Conservation (phyloP, 2,113 vertebrate species). For the Psophia crepitans region DNA sequence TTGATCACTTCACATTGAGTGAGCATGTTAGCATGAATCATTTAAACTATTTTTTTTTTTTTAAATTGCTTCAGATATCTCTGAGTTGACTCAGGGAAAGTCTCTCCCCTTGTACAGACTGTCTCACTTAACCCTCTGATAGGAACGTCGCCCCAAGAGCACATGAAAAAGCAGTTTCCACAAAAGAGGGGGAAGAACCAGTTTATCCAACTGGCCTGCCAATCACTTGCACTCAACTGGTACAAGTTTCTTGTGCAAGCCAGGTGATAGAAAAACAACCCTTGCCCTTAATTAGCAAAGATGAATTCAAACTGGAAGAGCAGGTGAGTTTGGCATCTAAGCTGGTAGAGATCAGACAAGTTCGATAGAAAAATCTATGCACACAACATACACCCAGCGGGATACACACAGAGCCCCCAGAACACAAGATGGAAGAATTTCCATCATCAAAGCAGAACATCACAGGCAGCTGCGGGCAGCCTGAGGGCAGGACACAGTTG, state of each 20-base stretch:
- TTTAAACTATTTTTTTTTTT: not conserved
- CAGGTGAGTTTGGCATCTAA: slow-evolving; percentile 31
- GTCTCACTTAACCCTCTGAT: not conserved
- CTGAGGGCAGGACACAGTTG: slow-evolving; percentile 67
- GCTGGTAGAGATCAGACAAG: slow-evolving; percentile 47
- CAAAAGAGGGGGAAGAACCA: not conserved
- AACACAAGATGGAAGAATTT: slow-evolving; percentile 63
- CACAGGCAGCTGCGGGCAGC: slow-evolving; percentile 51
- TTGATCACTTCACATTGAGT: not conserved
- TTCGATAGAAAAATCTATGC: slow-evolving; percentile 53
- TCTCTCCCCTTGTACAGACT: not conserved
- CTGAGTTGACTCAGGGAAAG: not conserved
- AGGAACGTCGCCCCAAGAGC: not conserved
- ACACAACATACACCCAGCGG: slow-evolving; percentile 25
- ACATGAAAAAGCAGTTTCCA: not conserved
- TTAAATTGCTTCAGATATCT: not conserved
- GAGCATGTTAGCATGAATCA: not conserved
- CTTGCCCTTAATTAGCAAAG: slow-evolving; percentile 16
- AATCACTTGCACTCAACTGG: not conserved
- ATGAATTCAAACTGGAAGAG: not conserved
- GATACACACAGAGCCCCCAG: slow-evolving; percentile 31
- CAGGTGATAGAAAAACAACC: not conserved
- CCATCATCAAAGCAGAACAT: slow-evolving; percentile 64
- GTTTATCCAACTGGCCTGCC: not conserved
- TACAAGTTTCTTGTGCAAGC: not conserved